Conservation (phyloP, 53 echinoderm and acorn worm genomes). For the Apostichopus leukothele region DNA sequence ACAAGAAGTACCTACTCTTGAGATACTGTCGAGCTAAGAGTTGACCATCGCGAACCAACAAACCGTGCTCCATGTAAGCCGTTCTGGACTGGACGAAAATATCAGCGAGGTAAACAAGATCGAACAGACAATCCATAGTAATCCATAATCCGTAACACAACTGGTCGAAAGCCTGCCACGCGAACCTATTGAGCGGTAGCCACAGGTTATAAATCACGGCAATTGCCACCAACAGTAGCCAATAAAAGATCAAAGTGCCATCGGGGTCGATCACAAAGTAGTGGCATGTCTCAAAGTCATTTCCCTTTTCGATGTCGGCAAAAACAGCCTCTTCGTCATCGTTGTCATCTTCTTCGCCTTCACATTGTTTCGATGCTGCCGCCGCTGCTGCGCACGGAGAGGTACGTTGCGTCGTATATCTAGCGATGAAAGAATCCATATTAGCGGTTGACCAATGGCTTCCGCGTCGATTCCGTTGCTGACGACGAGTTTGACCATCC, state of each 20-base stretch:
- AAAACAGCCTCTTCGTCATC: slow-evolving; percentile 22
- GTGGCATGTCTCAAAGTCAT: background rate
- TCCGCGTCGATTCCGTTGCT: background rate
- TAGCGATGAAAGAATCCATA: slow-evolving; percentile 18
- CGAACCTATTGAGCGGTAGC: slow-evolving; percentile 76
- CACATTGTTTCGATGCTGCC: background rate
- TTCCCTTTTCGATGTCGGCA: background rate
- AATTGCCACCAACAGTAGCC: slow-evolving; percentile 70
- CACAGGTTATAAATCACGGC: slow-evolving; percentile 88
- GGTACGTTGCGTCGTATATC: slow-evolving; percentile 18
- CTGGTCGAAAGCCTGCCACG: slow-evolving; percentile 71
- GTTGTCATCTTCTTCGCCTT: background rate
- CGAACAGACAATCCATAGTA: slow-evolving; percentile 69
- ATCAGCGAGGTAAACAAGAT: slow-evolving; percentile 75
- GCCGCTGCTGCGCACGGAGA: background rate
- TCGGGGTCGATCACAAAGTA: slow-evolving; percentile 67
- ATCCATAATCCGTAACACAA: slow-evolving; percentile 60
- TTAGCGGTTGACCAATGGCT: slow-evolving; percentile 17
- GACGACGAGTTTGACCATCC: background rate
- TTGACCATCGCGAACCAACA: slow-evolving; percentile 60
- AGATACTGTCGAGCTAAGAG: slow-evolving; percentile 66
- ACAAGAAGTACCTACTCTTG: slow-evolving; percentile 49
- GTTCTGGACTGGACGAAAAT: slow-evolving; percentile 81
- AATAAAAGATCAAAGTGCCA: slow-evolving; percentile 72
- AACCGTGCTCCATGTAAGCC: slow-evolving; percentile 75